These are phyloP conservation scores for Gavia stellata DNA, from an alignment of 2,113 vertebrate species.

Conservation along the genomic window DNA sequence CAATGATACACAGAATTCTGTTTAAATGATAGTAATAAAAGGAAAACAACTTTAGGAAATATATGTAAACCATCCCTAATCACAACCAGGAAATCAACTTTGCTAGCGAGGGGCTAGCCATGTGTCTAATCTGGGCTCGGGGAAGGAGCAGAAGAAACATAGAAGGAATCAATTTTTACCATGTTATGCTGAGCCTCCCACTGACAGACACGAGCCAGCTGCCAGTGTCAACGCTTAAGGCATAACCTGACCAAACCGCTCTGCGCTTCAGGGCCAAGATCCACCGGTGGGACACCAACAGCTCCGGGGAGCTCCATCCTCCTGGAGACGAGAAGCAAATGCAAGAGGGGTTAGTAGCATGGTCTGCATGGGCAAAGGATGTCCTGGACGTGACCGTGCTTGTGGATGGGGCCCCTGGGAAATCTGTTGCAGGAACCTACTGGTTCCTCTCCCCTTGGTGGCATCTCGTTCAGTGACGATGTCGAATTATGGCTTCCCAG, in stretches of 20 bases:
- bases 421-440: neutral
- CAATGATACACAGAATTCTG: neutral
- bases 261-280: neutral
- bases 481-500: neutral
- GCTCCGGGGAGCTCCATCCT: neutral
- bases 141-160: neutral
- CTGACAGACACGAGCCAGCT: constrained; percentile 43
- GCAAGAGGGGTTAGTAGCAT: neutral
- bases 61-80: constrained; percentile 42
- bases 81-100: constrained; percentile 29
- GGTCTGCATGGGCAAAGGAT: fast-evolving
- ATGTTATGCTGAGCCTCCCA: neutral
- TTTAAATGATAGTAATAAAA: constrained; percentile 35
- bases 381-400: fast-evolving
- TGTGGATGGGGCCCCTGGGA: neutral
- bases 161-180: constrained; percentile 54
- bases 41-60: constrained; percentile 50
- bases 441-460: neutral
- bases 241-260: neutral
- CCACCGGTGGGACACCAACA: neutral
- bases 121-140: constrained; percentile 35
- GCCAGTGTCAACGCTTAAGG: neutral
- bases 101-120: neutral
- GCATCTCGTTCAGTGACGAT: fast-evolving
- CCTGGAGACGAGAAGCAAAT: fast-evolving